Base-by-base conservation (phyloP, 2,888 invertebrate species). In the Dynastes grantii region DNA sequence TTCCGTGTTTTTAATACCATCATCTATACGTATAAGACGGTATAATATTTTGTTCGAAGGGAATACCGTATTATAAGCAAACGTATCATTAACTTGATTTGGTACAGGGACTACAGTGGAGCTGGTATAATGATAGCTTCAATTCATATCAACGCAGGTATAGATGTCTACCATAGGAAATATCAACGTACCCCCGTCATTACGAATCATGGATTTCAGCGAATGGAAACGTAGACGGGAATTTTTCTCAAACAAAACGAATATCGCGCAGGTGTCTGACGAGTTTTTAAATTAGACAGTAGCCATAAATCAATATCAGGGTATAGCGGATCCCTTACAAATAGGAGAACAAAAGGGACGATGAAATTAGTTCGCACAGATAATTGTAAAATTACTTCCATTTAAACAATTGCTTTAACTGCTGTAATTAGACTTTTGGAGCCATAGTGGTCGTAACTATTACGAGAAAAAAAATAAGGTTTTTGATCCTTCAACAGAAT, bases 1-100 rank as follows among this genome's bases (percentile, higher is more conserved):
- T 45, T 73, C 40, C 29, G 6, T 13, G 49, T 71, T 58, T 27
- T 22, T 11, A 29, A 32, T 53, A 9, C 27, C 11, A n/a, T 53
- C 16, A 32, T 37, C 55, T 55, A 63, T 64, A 49, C 22, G 3
- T 16, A 16, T 3, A n/a, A 4, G 8, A 5, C 27, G n/a, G 37
- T 27, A 29, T 55, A 76, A 49, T 27, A 27, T 37, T 53, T 53
- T 32, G 55, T n/a, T 4, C 51, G 68, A 22, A 76, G 78, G 76
- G 67, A 73, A 77, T 22, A 63, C 76, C 79, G 77, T 80, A 81
- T 76, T 81, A 81, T 79, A 80, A 64, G 71, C 45, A 9, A 79
- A 78, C 76, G 70, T 81, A 79, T 81, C 78, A 82, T 81, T 82
- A 82, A 75, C 75, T 81, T 64, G 76, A 75, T 78, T 77, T 77